Evolutionary conservation across 2,888 invertebrate species (phyloP), one percentile per base, ranked within the genome.

Genomic region (Panopea generosa): DNA sequence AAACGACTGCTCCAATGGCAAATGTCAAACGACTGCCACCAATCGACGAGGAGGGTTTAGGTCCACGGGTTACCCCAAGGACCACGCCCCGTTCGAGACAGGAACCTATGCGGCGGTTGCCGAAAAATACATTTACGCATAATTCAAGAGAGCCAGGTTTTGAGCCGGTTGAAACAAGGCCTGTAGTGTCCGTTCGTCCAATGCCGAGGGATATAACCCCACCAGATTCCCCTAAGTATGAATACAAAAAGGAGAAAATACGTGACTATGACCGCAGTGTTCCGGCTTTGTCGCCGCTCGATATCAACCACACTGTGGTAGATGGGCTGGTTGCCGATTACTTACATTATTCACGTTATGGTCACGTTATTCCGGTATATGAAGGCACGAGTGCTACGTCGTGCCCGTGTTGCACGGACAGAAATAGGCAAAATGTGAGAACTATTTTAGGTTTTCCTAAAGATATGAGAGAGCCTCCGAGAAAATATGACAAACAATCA

Each of bases 241-340:
- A 61, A 29, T 45, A 43, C 18, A 63, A 50, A 52, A 67, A 62
- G 18, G 47, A 50, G 26, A 52, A 9, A 52, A 14, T 7, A 20
- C 22, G 2, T 22, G 20, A 11, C 9, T 20, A 52, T 16, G 52
- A 56, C 24, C 27, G 38, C 26, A 29, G 7, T 20, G 22, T 20
- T 14, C n/a, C 45, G n/a, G 52, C 16, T 4, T 1, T 24, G 40
- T 45, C 52, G 7, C 74, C 69, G 2, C 26, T 78, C 16, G 53
- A 69, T 1, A 65, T 80, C 3, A 74, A 75, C 38, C 77, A 83
- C 47, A 84, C 84, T 1, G 27, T 83, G 26, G 86, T 88, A 14
- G 87, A 88, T 53, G 86, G 86, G 2, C 67, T 88, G 9, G 85
- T 87, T 4, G 84, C 87, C 4, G 86, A 88, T 57, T 88, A 88